A percentile compares a stretch with the other conserved stretches of the same genome.
These are phyloP conservation scores for Conops quadrifasciatus DNA, from an alignment of 2,888 invertebrate species.

Conservation along the genomic window DNA sequence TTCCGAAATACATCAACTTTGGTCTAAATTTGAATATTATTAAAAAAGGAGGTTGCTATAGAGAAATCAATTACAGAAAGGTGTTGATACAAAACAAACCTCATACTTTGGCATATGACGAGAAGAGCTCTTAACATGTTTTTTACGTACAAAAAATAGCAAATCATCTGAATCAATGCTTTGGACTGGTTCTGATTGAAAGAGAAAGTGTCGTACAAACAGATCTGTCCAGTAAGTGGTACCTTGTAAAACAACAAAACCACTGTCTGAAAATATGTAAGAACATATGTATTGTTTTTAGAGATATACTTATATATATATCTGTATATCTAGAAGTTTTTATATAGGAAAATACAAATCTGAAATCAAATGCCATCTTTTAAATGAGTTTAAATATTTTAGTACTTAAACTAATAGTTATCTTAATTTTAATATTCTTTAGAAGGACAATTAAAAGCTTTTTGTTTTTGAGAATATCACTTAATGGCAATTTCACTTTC, in stretches of 20 bases:
- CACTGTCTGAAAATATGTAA: conserved; percentile 75
- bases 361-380: too few relatives aligned
- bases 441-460: too few relatives aligned
- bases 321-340: not conserved
- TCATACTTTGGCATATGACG: conserved; percentile 90
- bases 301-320: not conserved
- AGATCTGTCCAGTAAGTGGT: conserved; percentile 96
- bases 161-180: conserved; percentile 94
- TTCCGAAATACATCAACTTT: conserved; percentile 97
- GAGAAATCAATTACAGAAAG: not conserved
- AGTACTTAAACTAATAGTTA: too few relatives aligned
- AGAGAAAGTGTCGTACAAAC: conserved; percentile 92
- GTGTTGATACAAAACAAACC: conserved; percentile 64
- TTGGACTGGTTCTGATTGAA: conserved; percentile 79
- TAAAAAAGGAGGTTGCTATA: not conserved
- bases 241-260: conserved; percentile 91
- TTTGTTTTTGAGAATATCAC: too few relatives aligned
- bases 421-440: too few relatives aligned
- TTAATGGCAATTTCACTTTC: too few relatives aligned
- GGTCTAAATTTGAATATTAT: conserved; percentile 69
- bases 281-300: not conserved
- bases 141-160: conserved; percentile 93
- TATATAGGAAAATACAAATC: too few relatives aligned
- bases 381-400: too few relatives aligned
- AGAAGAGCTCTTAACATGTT: conserved; percentile 87